Conservation (phyloP, 2,113 vertebrate genomes). For the Peromyscus leucopus region DNA sequence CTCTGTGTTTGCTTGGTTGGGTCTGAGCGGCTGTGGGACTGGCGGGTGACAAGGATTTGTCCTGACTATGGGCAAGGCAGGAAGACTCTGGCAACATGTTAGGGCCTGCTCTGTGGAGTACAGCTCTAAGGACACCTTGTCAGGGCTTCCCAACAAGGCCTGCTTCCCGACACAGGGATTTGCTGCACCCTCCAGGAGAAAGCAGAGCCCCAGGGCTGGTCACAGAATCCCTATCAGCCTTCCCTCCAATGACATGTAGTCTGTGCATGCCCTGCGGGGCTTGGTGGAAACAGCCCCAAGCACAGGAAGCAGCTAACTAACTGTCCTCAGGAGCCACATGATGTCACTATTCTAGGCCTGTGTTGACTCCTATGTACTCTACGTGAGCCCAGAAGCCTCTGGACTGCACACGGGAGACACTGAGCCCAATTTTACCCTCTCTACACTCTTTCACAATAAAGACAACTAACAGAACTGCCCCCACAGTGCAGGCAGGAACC, state of each 20-base stretch:
- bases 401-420: rapidly evolving
- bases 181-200: not conserved
- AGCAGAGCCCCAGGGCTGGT: not conserved
- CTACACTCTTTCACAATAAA: not conserved
- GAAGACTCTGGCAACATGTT: no score
- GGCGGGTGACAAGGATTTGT: no score
- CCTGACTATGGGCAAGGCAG: no score
- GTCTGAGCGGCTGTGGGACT: no score
- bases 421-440: no score
- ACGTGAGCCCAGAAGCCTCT: not conserved
- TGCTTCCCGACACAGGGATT: rapidly evolving
- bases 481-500: not conserved
- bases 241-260: rapidly evolving
- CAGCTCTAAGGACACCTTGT: rapidly evolving
- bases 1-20: no score
- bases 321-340: rapidly evolving
- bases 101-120: rapidly evolving
- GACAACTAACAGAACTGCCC: rapidly evolving
- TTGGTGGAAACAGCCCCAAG: rapidly evolving
- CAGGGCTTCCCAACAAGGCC: no score
- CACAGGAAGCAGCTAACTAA: no score
- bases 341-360: no score
- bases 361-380: not conserved
- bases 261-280: rapidly evolving
- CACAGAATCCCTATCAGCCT: no score